These are phyloP conservation scores for Omphaloscelis lunosa DNA, from an alignment of 2,888 invertebrate species.

Conservation along the genomic window DNA sequence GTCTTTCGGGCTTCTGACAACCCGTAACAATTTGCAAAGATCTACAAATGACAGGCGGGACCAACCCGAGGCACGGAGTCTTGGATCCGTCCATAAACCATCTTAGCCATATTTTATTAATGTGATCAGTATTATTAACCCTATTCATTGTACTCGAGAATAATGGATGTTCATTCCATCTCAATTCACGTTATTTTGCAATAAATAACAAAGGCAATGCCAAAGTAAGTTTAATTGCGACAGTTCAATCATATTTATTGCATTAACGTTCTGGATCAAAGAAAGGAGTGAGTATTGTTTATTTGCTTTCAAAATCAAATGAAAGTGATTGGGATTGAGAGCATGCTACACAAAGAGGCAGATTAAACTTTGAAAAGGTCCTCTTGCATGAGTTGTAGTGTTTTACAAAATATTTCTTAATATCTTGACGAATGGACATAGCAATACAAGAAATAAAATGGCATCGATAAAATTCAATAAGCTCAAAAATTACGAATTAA, in stretches of 20 bases:
- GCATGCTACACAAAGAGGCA: not conserved
- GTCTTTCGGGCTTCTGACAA: too few relatives aligned
- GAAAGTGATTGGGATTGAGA: not conserved
- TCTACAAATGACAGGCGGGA: too few relatives aligned
- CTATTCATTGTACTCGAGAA: slow-evolving; percentile 32
- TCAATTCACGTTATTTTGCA: slow-evolving; percentile 13
- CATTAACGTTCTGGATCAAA: slow-evolving; percentile 41
- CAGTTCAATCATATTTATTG: slow-evolving; percentile 24
- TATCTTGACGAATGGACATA: not conserved
- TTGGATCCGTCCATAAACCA: too few relatives aligned
- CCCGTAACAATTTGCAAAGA: too few relatives aligned
- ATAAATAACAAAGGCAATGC: slow-evolving; percentile 31
- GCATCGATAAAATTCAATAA: not conserved
- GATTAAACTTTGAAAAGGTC: not conserved
- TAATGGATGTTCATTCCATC: slow-evolving; percentile 26
- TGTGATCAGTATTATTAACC: slow-evolving; percentile 33
- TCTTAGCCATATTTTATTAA: slow-evolving; percentile 15
- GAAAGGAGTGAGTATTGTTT: not conserved
- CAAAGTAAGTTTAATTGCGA: slow-evolving; percentile 34
- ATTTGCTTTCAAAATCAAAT: not conserved
- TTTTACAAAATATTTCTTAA: not conserved
- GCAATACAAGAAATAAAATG: not conserved
- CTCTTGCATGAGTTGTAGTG: not conserved
- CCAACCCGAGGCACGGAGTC: too few relatives aligned
- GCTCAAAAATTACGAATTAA: not conserved